Evolutionary conservation across 2,888 invertebrate genomes (phyloP).

Genomic region (Craniophora ligustri): DNA sequence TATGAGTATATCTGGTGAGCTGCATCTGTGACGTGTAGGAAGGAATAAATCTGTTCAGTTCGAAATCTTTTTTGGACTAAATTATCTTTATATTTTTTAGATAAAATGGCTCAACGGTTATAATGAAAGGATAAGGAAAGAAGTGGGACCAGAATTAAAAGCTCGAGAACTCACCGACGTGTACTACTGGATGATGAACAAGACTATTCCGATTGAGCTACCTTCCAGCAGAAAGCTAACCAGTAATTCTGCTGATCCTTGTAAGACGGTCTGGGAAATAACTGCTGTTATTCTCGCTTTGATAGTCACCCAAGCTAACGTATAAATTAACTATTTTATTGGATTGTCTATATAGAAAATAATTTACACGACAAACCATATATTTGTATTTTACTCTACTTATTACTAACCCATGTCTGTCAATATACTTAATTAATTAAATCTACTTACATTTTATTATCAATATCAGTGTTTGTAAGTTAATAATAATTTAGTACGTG

Average conservation of each 20-base stretch:
- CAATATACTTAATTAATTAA: no score
- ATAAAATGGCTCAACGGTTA: slow-evolving; percentile 94
- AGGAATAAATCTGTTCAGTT: not conserved
- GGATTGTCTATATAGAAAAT: slow-evolving; percentile 3
- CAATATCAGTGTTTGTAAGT: slow-evolving; percentile 10
- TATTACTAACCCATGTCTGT: not conserved
- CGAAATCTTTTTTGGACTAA: no score
- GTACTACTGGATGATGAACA: slow-evolving; percentile 95
- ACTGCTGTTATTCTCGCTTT: slow-evolving; percentile 13
- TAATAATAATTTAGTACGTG: slow-evolving; percentile 15
- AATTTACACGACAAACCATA: not conserved
- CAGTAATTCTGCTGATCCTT: slow-evolving; percentile 43
- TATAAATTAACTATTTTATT: slow-evolving; percentile 21
- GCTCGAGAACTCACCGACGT: slow-evolving; percentile 91
- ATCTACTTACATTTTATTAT: not conserved
- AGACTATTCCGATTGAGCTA: slow-evolving; percentile 90
- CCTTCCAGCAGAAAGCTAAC: slow-evolving; percentile 67
- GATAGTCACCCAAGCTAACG: slow-evolving; percentile 4
- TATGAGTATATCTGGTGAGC: no score
- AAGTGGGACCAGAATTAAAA: slow-evolving; percentile 93
- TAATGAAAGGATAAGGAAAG: slow-evolving; percentile 91
- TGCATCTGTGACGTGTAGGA: not conserved
- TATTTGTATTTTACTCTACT: not conserved
- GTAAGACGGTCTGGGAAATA: not conserved
- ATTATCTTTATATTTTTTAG: slow-evolving; percentile 84